phyloP scores from a whole-genome alignment of 2,797 vertebrate species.

The Sebastolobus alascanus region DNA sequence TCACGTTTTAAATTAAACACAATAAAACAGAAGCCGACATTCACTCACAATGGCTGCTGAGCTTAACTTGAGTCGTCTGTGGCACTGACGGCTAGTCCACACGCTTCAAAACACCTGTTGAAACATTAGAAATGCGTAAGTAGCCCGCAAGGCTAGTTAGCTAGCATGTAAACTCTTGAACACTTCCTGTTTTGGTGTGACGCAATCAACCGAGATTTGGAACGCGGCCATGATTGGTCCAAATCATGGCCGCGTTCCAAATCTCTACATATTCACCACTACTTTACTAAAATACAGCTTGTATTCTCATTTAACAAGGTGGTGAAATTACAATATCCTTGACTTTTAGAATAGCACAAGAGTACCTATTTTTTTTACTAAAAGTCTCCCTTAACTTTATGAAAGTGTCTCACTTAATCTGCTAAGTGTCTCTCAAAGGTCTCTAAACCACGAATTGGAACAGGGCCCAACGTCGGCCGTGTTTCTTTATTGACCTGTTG shows the following conservation, averaged over 20 bases:
- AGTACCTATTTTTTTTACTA: fast-evolving
- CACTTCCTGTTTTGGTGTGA: conserved; percentile 73
- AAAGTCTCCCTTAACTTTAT: neutral
- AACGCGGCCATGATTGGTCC: neutral
- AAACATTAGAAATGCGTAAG: neutral
- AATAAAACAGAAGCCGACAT: neutral
- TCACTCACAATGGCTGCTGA: neutral
- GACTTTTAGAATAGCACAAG: fast-evolving
- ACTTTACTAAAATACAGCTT: neutral
- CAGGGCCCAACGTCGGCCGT: fast-evolving
- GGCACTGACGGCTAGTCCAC: neutral
- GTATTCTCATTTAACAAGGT: fast-evolving
- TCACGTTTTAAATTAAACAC: neutral
- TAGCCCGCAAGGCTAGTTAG: neutral
- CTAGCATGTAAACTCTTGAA: conserved; percentile 22
- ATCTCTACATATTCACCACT: fast-evolving
- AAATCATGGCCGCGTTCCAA: conserved; percentile 9
- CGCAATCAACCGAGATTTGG: neutral
- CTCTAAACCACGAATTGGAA: neutral
- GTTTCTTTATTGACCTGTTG: no score
- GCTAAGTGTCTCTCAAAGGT: neutral
- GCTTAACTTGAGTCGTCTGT: fast-evolving
- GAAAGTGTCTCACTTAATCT: fast-evolving
- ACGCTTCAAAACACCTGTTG: neutral
- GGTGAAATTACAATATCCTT: fast-evolving